Base-by-base conservation (phyloP, 2,113 vertebrate genomes). In the Charadrius vociferus region DNA sequence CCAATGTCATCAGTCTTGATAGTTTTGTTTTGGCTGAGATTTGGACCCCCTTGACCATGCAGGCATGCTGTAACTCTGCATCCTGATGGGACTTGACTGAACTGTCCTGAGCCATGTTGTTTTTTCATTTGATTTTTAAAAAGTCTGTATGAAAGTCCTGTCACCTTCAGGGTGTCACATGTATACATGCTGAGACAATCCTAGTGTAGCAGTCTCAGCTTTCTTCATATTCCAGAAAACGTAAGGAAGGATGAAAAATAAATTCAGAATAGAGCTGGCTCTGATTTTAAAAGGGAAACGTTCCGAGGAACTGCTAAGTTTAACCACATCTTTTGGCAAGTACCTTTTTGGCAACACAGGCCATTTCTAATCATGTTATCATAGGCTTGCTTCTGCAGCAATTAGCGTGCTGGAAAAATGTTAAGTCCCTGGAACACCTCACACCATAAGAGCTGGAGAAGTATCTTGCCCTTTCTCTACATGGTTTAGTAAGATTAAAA, bases 101-200 rank as follows among this genome's bases (percentile, higher is more conserved):
- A 9, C 52, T 72, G 56, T 36, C 62, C 34, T 18, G 16, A 45
- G 19, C 34, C 7, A 2, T 26, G 30, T 12, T 78, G 22, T 4
- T 15, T 49, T 71, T 41, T 39, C 16, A 26, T 29, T 22, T 47
- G n/a, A 17, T 26, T 85, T 91, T 43, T 49, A 20, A 47, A 2
- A 52, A 72, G 49, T 72, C 27, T 3, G 6, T 65, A 0, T 39
- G 13, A 43, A 20, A 58, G 17, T 58, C 45, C 29, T 56, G 23
- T 82, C 37, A 59, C 20, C 55, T 74, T 15, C 55, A 37, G 32
- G 15, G 5, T 68, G 34, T 72, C 7, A 16, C 12, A 9, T 29
- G 24, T 16, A 26, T n/a, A 36, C 1, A 2, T 27, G 61, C 1
- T 45, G n/a, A 0, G 1, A 36, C 24, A 52, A 22, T 62, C 36